phyloP scores from a whole-genome alignment of 1,140 invertebrate genomes.

The Ruditapes philippinarum region DNA sequence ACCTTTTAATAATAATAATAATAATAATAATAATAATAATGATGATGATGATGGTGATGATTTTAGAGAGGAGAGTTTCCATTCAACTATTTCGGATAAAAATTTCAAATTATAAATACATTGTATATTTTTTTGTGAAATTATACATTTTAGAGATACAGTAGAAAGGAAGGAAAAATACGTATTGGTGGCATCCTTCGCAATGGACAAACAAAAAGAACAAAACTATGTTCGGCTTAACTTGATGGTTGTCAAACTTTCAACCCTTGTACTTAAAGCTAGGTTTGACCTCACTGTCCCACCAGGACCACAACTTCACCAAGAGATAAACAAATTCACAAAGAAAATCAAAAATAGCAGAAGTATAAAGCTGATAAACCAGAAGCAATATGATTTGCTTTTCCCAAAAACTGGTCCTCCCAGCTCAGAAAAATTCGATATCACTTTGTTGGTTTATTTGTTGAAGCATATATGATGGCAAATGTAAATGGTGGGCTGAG shows the following conservation, averaged over 20 bases:
- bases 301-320: not conserved
- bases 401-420: not conserved
- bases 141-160: too few relatives aligned
- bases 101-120: too few relatives aligned
- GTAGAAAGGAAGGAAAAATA: too few relatives aligned
- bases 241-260: not conserved
- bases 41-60: too few relatives aligned
- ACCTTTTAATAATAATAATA: too few relatives aligned
- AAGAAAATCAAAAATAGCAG: not conserved
- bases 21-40: too few relatives aligned
- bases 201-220: not conserved
- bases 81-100: too few relatives aligned
- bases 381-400: not conserved
- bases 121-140: too few relatives aligned
- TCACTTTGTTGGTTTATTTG: not conserved
- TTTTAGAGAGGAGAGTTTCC: too few relatives aligned
- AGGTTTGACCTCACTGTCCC: not conserved
- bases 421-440: not conserved
- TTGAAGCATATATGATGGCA: not conserved
- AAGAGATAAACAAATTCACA: not conserved
- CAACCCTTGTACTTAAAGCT: not conserved
- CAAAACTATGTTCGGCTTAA: not conserved
- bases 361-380: not conserved
- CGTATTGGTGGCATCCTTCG: too few relatives aligned
- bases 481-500: not conserved